phyloP scores from a whole-genome alignment of 2,113 vertebrate species.

The Sula dactylatra region DNA sequence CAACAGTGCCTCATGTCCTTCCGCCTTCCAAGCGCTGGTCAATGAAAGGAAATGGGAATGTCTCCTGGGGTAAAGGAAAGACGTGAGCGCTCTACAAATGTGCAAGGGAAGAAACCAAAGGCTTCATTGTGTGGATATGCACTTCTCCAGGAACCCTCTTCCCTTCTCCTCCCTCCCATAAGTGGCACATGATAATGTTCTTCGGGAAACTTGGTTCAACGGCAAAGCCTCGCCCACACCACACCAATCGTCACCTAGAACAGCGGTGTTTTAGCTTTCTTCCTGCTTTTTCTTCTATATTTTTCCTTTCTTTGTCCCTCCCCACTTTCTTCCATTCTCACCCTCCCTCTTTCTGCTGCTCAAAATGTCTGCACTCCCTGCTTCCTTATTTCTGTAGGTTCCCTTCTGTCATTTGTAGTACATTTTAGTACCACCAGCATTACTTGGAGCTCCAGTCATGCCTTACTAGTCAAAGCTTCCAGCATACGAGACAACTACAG shows the following conservation, averaged over 20 bases:
- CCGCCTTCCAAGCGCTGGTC: not conserved
- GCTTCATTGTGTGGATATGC: not conserved
- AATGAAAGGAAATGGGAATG: conserved; percentile 30
- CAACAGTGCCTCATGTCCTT: conserved; percentile 22
- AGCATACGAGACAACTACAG: not conserved
- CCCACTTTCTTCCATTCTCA: not conserved
- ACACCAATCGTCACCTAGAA: not conserved
- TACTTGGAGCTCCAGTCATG: not conserved
- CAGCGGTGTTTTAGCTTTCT: not conserved
- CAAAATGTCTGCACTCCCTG: not conserved
- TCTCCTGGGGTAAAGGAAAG: conserved; percentile 2
- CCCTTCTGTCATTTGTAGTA: not conserved
- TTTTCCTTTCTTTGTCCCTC: not conserved
- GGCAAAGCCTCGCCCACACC: not conserved
- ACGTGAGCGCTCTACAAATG: not conserved
- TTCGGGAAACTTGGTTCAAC: not conserved
- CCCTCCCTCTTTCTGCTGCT: not conserved
- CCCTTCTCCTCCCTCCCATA: not conserved
- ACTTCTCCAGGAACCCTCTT: not conserved
- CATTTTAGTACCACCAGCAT: not conserved
- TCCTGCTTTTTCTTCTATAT: not conserved
- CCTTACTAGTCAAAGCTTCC: not conserved
- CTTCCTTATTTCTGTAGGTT: not conserved
- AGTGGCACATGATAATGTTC: not conserved
- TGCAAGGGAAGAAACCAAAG: conserved; percentile 1